Evolutionary conservation across 2,797 vertebrate genomes (phyloP), one percentile per base, ranked within the genome.

Genomic region (Pantherophis vulpinus): DNA sequence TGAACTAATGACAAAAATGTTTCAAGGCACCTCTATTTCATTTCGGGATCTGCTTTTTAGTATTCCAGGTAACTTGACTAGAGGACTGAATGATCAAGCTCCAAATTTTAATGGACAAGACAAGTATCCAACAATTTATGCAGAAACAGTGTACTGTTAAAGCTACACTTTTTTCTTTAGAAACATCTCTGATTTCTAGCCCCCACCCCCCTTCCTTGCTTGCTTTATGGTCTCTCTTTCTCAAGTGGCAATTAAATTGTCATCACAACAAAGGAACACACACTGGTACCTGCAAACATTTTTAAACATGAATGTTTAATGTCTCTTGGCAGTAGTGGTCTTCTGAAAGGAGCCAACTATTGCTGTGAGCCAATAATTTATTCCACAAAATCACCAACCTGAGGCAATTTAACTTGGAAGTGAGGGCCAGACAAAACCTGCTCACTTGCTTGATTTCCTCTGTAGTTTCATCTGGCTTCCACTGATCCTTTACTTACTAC

Each of bases 301-400:
- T 96, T 97, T 95, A 95, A 96, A 96, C 95, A 91, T 94, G 93
- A 94, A 96, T 96, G 95, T 83, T 96, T 97, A 97, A 97, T 95
- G 91, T 94, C 91, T 96, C 94, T 95, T 97, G 95, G 95, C 96
- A 94, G 27, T 91, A 94, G 88, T 94, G 94, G 51, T 61, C 87
- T 93, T 79, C 87, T 94, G 93, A n/a, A 95, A 91, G 94, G 95
- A 96, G 92, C 96, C 95, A 97, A 96, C 91, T 11, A 91, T 93
- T 87, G 60, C 66, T 70, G 23, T 94, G 60, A 97, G 95, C 96
- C 95, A 97, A 95, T 66, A 93, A 95, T 94, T 29, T 83, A 56
- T 94, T 95, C 91, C 90, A 94, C 86, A 93, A 96, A 94, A 95
- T 95, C 93, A 95, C 93, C 95, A 47, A 96, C 95, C 90, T 89